phyloP scores from a whole-genome alignment of 1,140 invertebrate species.

The Zaprionus kolodkinae region DNA sequence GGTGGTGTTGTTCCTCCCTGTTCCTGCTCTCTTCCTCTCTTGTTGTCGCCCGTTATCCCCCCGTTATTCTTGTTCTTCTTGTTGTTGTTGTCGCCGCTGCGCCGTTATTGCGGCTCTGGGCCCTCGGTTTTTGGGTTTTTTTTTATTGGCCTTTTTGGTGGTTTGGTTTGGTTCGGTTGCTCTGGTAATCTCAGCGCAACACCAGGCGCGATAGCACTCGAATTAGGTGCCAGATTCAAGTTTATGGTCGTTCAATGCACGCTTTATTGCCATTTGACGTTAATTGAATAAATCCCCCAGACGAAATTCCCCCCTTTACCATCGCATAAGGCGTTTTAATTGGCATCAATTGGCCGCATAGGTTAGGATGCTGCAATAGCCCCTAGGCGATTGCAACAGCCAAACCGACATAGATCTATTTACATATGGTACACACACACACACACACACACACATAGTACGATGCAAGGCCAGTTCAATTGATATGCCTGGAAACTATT shows the following conservation, averaged over 20 bases:
- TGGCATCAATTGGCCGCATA: conserved; percentile 61
- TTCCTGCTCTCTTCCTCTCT: not conserved
- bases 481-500: too few relatives aligned
- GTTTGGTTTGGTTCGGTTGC: conserved; percentile 13
- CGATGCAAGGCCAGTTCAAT: conserved; percentile 48
- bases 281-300: conserved; percentile 67
- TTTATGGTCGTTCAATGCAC: conserved; percentile 61
- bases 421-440: not conserved
- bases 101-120: not conserved
- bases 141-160: conserved; percentile 13
- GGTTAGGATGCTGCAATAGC: conserved; percentile 60
- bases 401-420: conserved; percentile 31
- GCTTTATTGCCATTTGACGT: conserved; percentile 65
- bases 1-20: not conserved
- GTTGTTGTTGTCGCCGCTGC: not conserved
- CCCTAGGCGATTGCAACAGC: conserved; percentile 64
- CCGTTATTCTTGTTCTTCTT: conserved; percentile 13
- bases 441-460: not conserved
- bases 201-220: conserved; percentile 9
- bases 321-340: conserved; percentile 49
- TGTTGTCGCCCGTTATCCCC: not conserved
- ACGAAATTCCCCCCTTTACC: too few relatives aligned
- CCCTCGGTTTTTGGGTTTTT: not conserved
- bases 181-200: conserved; percentile 61
- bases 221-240: conserved; percentile 58